A percentile compares a stretch with the other conserved stretches of the same genome.
Evolutionary conservation across 1,140 invertebrate genomes (phyloP).

Genomic region (Bombus confusus): DNA sequence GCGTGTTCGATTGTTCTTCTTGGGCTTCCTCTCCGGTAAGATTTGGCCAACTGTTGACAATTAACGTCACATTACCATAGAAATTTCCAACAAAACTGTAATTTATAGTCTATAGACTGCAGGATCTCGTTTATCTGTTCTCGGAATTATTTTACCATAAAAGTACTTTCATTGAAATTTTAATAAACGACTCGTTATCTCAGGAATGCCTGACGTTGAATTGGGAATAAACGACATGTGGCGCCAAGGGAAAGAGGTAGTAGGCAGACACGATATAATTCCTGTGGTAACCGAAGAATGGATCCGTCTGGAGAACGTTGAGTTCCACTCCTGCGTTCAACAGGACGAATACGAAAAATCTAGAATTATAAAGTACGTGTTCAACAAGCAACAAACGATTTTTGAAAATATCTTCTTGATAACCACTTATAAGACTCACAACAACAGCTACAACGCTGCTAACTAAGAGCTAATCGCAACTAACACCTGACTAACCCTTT

Average conservation of each 20-base stretch:
- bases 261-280: constrained; percentile 99
- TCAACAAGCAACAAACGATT: background rate
- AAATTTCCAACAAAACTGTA: too few species aligned
- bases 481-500: constrained; percentile 61
- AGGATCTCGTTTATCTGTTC: too few species aligned
- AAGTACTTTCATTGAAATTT: background rate
- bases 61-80: too few species aligned
- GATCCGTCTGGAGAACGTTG: constrained; percentile 97
- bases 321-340: constrained; percentile 97
- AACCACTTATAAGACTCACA: too few species aligned
- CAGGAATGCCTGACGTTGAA: constrained; percentile 97
- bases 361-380: constrained; percentile 92
- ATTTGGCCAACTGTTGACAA: background rate
- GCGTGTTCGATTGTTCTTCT: constrained; percentile 96
- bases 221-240: constrained; percentile 98
- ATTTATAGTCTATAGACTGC: background rate
- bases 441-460: background rate
- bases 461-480: background rate
- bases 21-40: constrained; percentile 93
- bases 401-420: background rate
- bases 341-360: constrained; percentile 95
- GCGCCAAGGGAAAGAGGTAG: constrained; percentile 98
- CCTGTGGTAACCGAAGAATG: constrained; percentile 99
- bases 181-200: background rate
- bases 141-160: too few species aligned